phyloP scores from a whole-genome alignment of 2,797 vertebrate species.

The Mus spretus region DNA sequence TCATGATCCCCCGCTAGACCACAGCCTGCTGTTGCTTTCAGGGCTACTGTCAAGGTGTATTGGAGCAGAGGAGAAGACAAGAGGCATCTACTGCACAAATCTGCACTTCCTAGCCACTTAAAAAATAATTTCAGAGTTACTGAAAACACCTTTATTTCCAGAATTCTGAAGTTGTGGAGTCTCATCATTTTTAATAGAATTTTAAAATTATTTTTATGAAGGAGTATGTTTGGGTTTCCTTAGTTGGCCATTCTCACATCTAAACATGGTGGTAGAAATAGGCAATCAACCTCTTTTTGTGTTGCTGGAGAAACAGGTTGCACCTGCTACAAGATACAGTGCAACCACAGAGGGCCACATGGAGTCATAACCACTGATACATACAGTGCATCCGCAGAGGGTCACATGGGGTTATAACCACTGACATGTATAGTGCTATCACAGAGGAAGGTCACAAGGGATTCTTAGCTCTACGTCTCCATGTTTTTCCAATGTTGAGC shows the following conservation, averaged over 20 bases:
- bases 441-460: background rate
- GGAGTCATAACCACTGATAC: background rate
- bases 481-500: background rate
- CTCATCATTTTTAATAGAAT: background rate
- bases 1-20: background rate
- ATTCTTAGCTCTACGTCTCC: background rate
- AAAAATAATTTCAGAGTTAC: background rate
- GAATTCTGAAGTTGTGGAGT: background rate
- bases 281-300: background rate
- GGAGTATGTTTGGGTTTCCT: background rate
- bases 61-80: background rate
- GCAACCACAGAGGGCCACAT: background rate
- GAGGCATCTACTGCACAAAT: background rate
- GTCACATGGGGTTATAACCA: background rate
- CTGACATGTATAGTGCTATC: background rate
- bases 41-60: background rate
- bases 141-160: conserved; percentile 7
- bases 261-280: background rate
- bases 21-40: background rate
- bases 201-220: conserved; percentile 25
- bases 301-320: background rate
- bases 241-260: background rate
- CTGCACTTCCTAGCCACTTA: background rate
- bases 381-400: background rate
- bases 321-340: background rate